Evolutionary conservation across 1,140 invertebrate species (phyloP).

Genomic region (Chelonus insularis): DNA sequence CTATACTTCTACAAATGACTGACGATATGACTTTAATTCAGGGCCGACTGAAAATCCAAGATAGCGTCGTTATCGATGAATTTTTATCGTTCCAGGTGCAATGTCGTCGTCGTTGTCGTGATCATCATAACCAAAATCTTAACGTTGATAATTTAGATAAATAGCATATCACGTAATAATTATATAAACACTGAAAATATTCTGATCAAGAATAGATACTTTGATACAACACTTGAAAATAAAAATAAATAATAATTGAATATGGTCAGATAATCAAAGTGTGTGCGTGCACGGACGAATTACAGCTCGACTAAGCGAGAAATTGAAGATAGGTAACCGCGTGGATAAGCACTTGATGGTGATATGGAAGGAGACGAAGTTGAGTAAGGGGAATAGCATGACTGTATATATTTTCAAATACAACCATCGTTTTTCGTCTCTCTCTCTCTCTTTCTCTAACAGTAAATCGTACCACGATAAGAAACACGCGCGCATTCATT

Average conservation of each 20-base stretch:
- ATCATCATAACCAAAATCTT: neutral
- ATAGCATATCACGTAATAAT: no score
- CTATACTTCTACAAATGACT: neutral
- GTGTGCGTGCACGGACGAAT: conserved; percentile 18
- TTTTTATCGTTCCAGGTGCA: conserved; percentile 27
- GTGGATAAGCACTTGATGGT: conserved; percentile 20
- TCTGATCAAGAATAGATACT: neutral
- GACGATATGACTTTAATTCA: conserved; percentile 16
- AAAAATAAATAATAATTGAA: neutral
- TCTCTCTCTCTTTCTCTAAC: neutral
- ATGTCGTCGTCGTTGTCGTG: neutral
- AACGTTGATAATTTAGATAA: neutral
- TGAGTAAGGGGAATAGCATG: conserved; percentile 1
- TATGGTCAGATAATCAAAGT: neutral
- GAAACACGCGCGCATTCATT: conserved; percentile 12
- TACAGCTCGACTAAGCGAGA: conserved; percentile 21
- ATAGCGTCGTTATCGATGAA: conserved; percentile 23
- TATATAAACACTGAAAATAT: neutral
- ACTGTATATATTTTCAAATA: conserved; percentile 12
- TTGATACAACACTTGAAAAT: neutral
- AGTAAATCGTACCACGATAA: conserved; percentile 11
- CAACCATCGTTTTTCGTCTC: neutral
- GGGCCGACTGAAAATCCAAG: conserved; percentile 11
- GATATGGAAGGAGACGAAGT: conserved; percentile 17
- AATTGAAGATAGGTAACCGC: conserved; percentile 29